Evolutionary conservation across 53 echinoderm and acorn worm genomes (phyloP).

Genomic region (Crossaster papposus): DNA sequence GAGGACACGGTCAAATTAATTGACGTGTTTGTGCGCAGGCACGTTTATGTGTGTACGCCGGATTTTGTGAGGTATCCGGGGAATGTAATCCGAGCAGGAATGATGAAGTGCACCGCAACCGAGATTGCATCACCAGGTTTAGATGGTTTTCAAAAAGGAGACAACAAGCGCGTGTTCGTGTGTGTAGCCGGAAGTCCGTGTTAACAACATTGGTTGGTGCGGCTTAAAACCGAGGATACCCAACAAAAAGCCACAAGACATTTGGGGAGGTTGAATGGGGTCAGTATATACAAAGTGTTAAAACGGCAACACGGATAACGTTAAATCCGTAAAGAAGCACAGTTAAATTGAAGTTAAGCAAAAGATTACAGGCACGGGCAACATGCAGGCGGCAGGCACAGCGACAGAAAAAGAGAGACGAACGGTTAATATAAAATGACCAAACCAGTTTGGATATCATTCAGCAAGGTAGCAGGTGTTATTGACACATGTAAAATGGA

Average conservation of each 20-base stretch:
- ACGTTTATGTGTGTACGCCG: not conserved
- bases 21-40: not conserved
- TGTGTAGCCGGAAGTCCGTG: not conserved
- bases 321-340: slow-evolving; percentile 1
- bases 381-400: not conserved
- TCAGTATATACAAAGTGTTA: slow-evolving; percentile 9
- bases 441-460: not conserved
- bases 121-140: slow-evolving; percentile 21
- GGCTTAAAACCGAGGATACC: not conserved
- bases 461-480: slow-evolving; percentile 2
- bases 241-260: slow-evolving; percentile 53
- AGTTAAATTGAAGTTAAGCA: slow-evolving; percentile 1
- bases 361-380: slow-evolving; percentile 5
- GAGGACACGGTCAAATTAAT: not conserved
- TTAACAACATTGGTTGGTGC: not conserved
- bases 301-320: not conserved
- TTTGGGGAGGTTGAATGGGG: slow-evolving; percentile 4
- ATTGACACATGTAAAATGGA: not conserved
- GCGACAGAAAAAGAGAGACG: not conserved
- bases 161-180: not conserved
- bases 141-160: not conserved
- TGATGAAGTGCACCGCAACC: not conserved
- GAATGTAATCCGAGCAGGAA: not conserved
- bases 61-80: not conserved
- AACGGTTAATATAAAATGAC: slow-evolving; percentile 8